Evolutionary conservation across 1,140 invertebrate genomes (phyloP).

Genomic region (Eriocheir sinensis): DNA sequence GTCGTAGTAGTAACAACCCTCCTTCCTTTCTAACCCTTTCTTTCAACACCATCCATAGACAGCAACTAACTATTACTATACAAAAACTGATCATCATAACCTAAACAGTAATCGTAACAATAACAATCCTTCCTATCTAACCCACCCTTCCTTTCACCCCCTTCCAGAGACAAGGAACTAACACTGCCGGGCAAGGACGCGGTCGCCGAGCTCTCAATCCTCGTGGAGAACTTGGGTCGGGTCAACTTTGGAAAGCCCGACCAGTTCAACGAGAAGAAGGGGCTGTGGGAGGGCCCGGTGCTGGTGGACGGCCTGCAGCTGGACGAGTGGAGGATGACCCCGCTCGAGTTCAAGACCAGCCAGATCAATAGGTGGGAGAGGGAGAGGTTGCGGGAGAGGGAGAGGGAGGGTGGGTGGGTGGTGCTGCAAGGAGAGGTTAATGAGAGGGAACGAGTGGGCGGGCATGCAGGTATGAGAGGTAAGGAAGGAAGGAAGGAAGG

Average conservation of each 20-base stretch:
- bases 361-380: slow-evolving; percentile 56
- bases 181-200: slow-evolving; percentile 70
- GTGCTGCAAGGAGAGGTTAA: not conserved
- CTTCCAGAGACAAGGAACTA: slow-evolving; percentile 78
- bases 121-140: not conserved
- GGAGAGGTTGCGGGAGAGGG: not conserved
- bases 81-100: too few relatives aligned
- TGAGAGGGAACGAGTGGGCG: not conserved
- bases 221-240: slow-evolving; percentile 86
- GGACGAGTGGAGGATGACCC: slow-evolving; percentile 83
- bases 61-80: too few relatives aligned
- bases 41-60: too few relatives aligned
- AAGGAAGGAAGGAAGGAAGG: not conserved
- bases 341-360: slow-evolving; percentile 83
- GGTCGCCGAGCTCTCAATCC: slow-evolving; percentile 82
- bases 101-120: too few relatives aligned
- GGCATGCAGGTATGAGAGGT: not conserved
- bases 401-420: not conserved
- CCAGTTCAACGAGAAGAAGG: slow-evolving; percentile 83
- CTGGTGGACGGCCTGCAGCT: slow-evolving; percentile 82
- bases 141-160: not conserved
- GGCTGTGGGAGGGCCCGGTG: slow-evolving; percentile 83
- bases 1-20: too few relatives aligned
- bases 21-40: too few relatives aligned
- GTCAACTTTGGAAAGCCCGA: slow-evolving; percentile 83